Evolutionary conservation across 1,140 invertebrate genomes (phyloP).

Genomic region (Ptiloglossa arizonensis): DNA sequence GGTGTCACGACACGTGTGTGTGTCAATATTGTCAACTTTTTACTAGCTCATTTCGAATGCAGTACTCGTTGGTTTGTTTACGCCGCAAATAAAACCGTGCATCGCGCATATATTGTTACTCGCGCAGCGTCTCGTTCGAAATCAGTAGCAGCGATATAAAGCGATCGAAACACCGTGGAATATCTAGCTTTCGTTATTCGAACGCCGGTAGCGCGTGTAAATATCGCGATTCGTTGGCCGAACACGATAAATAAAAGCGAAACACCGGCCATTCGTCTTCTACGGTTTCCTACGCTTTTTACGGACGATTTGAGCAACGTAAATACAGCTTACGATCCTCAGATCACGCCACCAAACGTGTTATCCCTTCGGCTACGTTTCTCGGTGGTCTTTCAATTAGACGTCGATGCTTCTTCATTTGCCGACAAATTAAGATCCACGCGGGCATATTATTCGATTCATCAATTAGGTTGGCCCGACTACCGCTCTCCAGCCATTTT

Average conservation of each 20-base stretch:
- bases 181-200: neutral
- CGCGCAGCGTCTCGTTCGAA: too few species aligned
- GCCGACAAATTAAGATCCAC: neutral
- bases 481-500: too few species aligned
- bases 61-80: neutral
- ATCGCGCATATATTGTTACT: neutral
- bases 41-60: too few species aligned
- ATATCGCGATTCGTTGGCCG: neutral
- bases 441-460: too few species aligned
- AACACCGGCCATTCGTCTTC: slow-evolving; percentile 25
- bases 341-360: neutral
- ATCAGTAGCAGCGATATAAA: neutral
- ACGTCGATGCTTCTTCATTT: neutral
- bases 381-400: too few species aligned
- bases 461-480: too few species aligned
- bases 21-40: too few species aligned
- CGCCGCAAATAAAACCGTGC: neutral
- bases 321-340: slow-evolving; percentile 27
- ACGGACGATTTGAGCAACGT: slow-evolving; percentile 1
- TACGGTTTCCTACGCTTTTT: slow-evolving; percentile 10
- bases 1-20: too few species aligned
- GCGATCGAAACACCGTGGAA: neutral
- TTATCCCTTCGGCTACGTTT: neutral
- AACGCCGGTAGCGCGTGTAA: neutral
- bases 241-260: slow-evolving; percentile 36